Evolutionary conservation across 2,797 vertebrate species (phyloP).

Genomic region (Liasis olivaceus): DNA sequence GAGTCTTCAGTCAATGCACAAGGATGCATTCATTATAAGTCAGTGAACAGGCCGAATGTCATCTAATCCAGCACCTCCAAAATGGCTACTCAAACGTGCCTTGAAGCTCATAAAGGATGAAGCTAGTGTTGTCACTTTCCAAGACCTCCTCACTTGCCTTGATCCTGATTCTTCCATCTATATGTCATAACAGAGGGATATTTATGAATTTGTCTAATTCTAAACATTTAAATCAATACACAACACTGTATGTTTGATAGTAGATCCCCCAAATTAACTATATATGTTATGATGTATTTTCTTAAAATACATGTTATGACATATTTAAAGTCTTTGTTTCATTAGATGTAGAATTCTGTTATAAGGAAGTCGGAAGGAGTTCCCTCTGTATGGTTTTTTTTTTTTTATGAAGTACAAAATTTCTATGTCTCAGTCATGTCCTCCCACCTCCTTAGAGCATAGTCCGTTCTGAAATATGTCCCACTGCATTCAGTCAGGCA

Average conservation of each 20-base stretch:
- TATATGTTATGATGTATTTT: neutral
- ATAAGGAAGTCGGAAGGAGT: neutral
- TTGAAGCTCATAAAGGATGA: neutral
- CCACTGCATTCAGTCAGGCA: neutral
- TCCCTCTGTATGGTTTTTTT: neutral
- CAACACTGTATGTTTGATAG: neutral
- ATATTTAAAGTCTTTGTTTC: neutral
- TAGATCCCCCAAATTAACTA: neutral
- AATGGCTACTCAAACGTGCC: neutral
- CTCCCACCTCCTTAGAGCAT: neutral
- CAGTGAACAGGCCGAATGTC: neutral
- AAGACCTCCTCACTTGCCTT: neutral
- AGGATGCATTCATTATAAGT: neutral
- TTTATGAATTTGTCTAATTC: neutral
- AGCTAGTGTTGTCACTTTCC: neutral
- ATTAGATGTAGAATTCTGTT: neutral
- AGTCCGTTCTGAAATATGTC: neutral
- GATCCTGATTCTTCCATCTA: neutral
- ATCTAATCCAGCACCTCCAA: neutral
- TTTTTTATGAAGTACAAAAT: neutral
- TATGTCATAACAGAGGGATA: neutral
- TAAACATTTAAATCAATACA: neutral
- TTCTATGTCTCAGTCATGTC: neutral
- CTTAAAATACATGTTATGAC: neutral
- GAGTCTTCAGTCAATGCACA: neutral